Evolutionary conservation across 1,140 invertebrate genomes (phyloP).

Genomic region (Platyura marginata): DNA sequence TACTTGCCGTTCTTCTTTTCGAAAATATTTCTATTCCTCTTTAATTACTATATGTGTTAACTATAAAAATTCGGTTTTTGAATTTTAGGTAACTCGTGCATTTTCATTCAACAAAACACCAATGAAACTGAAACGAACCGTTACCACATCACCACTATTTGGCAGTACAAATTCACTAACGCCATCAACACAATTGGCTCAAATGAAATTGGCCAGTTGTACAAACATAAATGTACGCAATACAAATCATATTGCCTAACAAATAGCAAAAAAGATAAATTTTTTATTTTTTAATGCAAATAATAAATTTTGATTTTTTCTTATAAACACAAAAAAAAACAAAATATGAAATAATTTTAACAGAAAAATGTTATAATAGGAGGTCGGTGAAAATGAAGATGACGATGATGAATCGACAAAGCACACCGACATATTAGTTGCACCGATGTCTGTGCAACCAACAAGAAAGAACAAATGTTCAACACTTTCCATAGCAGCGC

Average conservation of each 20-base stretch:
- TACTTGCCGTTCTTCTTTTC: no score
- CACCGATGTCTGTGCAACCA: constrained; percentile 62
- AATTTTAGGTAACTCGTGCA: constrained; percentile 52
- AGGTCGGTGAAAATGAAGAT: constrained; percentile 37
- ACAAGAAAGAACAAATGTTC: constrained; percentile 50
- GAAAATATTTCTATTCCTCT: no score
- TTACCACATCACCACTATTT: constrained; percentile 66
- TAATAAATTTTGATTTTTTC: constrained; percentile 17
- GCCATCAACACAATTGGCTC: constrained; percentile 50
- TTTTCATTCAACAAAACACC: constrained; percentile 92
- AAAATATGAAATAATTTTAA: no score
- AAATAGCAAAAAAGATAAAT: constrained; percentile 3
- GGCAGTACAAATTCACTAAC: constrained; percentile 59
- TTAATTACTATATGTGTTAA: no score
- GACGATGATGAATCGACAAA: constrained; percentile 32
- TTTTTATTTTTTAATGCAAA: constrained; percentile 2
- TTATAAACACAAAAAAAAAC: no score
- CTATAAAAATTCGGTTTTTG: neutral
- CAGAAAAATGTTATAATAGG: no score
- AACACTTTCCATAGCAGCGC: constrained; percentile 33
- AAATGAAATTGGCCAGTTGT: constrained; percentile 66
- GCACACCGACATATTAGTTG: constrained; percentile 42
- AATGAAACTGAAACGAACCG: constrained; percentile 76
- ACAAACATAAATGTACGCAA: constrained; percentile 64
- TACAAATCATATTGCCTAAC: neutral